These are phyloP conservation scores for Branchipolynoe longqiensis DNA, from an alignment of 2,888 invertebrate species.

Conservation along the genomic window DNA sequence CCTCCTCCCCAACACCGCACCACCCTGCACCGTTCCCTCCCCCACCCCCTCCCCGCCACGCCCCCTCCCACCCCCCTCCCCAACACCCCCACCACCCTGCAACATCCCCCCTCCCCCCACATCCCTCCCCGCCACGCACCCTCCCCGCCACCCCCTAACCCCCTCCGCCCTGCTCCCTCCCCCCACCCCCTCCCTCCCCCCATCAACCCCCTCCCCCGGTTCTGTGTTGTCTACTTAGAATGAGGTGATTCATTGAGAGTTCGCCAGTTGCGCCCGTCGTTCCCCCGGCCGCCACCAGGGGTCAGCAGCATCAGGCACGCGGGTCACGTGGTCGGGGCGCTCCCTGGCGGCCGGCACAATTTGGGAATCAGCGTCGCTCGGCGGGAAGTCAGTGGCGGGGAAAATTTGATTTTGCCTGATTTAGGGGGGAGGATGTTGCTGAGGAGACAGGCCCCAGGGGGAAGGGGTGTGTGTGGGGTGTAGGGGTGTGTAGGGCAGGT, in stretches of 20 bases:
- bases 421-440: slow-evolving; percentile 10
- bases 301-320: slow-evolving; percentile 31
- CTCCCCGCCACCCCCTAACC: too few relatives aligned
- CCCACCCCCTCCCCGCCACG: too few relatives aligned
- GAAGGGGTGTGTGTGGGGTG: too few relatives aligned
- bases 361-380: slow-evolving; percentile 49
- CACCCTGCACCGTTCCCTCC: background rate
- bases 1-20: background rate
- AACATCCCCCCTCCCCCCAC: too few relatives aligned
- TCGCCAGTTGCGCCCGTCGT: background rate
- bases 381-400: slow-evolving; percentile 45
- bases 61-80: too few relatives aligned
- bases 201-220: too few relatives aligned
- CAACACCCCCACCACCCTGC: too few relatives aligned
- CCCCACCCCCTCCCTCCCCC: too few relatives aligned
- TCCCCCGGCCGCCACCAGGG: slow-evolving; percentile 13
- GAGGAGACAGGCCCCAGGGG: background rate
- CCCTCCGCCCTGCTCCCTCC: too few relatives aligned
- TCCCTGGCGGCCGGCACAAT: slow-evolving; percentile 47
- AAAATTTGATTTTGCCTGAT: slow-evolving; percentile 57
- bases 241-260: too few relatives aligned
- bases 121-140: too few relatives aligned
- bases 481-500: background rate
- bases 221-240: too few relatives aligned
- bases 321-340: slow-evolving; percentile 30